Evolutionary conservation across 2,797 vertebrate species (phyloP), one percentile per base, ranked within the genome.

Genomic region (Pelochelys cantorii): DNA sequence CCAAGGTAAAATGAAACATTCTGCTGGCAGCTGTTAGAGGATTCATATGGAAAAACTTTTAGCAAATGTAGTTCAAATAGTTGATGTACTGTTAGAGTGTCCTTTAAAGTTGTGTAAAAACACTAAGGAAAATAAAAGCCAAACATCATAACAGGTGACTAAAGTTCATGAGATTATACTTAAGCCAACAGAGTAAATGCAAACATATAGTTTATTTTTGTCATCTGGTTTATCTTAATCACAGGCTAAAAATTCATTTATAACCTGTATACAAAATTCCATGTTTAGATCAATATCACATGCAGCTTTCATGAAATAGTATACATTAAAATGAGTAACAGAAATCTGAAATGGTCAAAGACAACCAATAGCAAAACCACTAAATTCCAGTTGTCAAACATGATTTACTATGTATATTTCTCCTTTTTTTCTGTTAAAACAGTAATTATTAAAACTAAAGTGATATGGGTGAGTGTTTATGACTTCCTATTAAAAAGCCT

Each of bases 331-430:
- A 98, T 97, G 94, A 98, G 97, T 97, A 98, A 98, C 98, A 99
- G 98, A 98, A 99, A 99, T 98, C 98, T 98, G 97, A 98, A 99
- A 99, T 98, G 98, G 98, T 98, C 98, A 98, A 98, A 99, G 99
- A 99, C 99, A 99, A 98, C 98, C 98, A 98, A 98, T 98, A 98
- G 99, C 98, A 98, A 99, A 99, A 98, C 98, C 98, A 98, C 98
- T 97, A 98, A 99, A 98, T 98, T 98, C 97, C 98, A 98, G 98
- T 98, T 99, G 99, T 99, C 99, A 99, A 99, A 99, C 99, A 99
- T 98, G 98, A 99, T 99, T 99, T 99, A 98, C 98, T 98, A 98
- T 98, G 98, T 99, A 98, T 99, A 98, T 98, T 98, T 98, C 97
- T 97, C 96, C 89, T 88, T 83, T 85, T 48, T 97, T 95, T 97